These are phyloP conservation scores for Meriones psammophilus DNA, from an alignment of 2,797 vertebrate genomes.

Conservation along the genomic window DNA sequence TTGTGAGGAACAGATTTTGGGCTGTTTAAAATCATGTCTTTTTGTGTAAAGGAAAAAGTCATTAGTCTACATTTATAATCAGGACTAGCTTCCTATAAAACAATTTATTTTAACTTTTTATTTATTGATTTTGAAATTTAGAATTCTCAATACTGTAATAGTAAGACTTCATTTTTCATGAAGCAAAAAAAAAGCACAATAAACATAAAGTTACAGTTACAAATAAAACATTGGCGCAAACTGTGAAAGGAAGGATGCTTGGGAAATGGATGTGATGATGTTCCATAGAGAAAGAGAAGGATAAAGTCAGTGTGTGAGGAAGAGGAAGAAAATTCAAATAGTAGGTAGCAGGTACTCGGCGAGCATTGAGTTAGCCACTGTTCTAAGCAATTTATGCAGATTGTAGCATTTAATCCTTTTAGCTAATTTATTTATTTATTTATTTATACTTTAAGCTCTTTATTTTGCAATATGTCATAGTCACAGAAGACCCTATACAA, in stretches of 20 bases:
- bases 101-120: slow-evolving; percentile 85
- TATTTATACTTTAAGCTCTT: slow-evolving; percentile 46
- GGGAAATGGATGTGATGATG: slow-evolving; percentile 75
- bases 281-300: slow-evolving; percentile 64
- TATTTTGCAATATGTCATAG: slow-evolving; percentile 33
- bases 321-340: background rate
- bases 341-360: background rate
- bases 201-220: slow-evolving; percentile 82
- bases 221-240: slow-evolving; percentile 82
- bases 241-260: slow-evolving; percentile 62
- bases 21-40: slow-evolving; percentile 77
- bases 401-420: background rate
- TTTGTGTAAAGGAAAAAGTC: slow-evolving; percentile 76
- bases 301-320: background rate
- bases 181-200: slow-evolving; percentile 84
- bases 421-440: too few relatives aligned
- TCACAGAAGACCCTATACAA: background rate
- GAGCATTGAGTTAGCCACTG: background rate
- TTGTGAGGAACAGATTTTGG: slow-evolving; percentile 74
- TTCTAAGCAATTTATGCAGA: background rate
- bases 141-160: slow-evolving; percentile 84
- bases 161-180: slow-evolving; percentile 83
- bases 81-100: slow-evolving; percentile 84
- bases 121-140: slow-evolving; percentile 85
- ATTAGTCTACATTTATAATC: slow-evolving; percentile 84